Percentiles rank a stretch among this genome's conserved stretches.
Evolutionary conservation across 2,797 vertebrate species (phyloP).

Genomic region (Enoplosus armatus): DNA sequence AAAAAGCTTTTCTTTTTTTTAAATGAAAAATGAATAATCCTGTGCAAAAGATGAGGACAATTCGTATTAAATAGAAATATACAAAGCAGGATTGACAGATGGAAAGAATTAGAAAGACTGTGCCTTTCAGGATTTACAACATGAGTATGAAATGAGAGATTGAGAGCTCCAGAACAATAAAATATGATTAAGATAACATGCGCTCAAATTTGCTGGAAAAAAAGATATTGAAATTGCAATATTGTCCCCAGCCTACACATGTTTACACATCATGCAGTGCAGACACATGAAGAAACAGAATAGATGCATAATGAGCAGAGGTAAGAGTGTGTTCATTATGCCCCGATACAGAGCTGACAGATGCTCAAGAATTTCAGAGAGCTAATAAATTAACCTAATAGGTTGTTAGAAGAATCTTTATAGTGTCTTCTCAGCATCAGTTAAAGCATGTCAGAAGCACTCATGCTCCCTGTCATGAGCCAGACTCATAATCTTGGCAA

Average conservation of each 20-base stretch:
- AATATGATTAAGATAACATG: slow-evolving; percentile 17
- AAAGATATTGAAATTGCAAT: slow-evolving; percentile 22
- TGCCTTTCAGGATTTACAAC: slow-evolving; percentile 54
- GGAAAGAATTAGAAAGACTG: slow-evolving; percentile 37
- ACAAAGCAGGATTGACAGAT: slow-evolving; percentile 45
- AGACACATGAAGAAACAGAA: not conserved
- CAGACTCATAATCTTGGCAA: slow-evolving; percentile 16
- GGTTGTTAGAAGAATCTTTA: slow-evolving; percentile 19
- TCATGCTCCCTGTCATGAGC: slow-evolving; percentile 17
- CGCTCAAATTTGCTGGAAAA: slow-evolving; percentile 10
- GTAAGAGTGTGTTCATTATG: not conserved
- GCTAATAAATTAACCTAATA: slow-evolving; percentile 31
- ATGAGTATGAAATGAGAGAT: slow-evolving; percentile 12
- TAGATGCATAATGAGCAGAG: not conserved
- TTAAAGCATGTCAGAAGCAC: slow-evolving; percentile 6
- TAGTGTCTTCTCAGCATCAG: not conserved
- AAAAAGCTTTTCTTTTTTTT: slow-evolving; percentile 12
- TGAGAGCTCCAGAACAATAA: slow-evolving; percentile 28
- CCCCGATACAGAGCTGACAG: slow-evolving; percentile 13
- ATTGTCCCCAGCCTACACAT: not conserved
- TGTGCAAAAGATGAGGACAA: slow-evolving; percentile 28
- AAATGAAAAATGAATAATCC: slow-evolving; percentile 53
- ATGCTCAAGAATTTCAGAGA: too few species aligned
- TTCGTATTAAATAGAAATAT: slow-evolving; percentile 43
- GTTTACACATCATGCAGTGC: slow-evolving; percentile 12